phyloP scores from a whole-genome alignment of 2,113 vertebrate species.

The Sinocyclocheilus rhinocerous region DNA sequence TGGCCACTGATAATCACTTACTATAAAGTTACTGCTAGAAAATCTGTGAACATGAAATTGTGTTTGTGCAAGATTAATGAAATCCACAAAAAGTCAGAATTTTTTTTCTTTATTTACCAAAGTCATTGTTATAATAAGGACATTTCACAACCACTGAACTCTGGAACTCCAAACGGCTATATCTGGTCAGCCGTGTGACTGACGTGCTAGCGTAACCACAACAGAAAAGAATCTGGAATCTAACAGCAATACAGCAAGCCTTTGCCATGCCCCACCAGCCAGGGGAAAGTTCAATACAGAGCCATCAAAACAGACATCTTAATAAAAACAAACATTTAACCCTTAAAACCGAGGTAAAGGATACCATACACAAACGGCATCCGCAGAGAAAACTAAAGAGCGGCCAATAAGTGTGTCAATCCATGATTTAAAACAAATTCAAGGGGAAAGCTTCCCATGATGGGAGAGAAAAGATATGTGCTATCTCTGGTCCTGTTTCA shows the following conservation, averaged over 20 bases:
- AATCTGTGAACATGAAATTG: neutral
- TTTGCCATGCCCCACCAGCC: slow-evolving; percentile 14
- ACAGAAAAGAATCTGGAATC: slow-evolving; percentile 41
- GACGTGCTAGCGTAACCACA: slow-evolving; percentile 32
- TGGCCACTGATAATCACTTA: neutral
- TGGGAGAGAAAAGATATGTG: slow-evolving; percentile 20
- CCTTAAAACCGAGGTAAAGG: slow-evolving; percentile 62
- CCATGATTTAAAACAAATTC: slow-evolving; percentile 69
- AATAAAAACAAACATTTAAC: slow-evolving; percentile 55
- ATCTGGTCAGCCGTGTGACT: slow-evolving; percentile 9
- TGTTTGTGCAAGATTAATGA: neutral
- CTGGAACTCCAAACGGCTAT: slow-evolving; percentile 63
- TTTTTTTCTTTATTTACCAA: slow-evolving; percentile 64
- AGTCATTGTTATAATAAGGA: slow-evolving; percentile 69
- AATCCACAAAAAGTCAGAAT: neutral
- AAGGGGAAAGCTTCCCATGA: slow-evolving; percentile 30
- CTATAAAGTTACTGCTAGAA: neutral
- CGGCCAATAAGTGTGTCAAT: slow-evolving; percentile 12
- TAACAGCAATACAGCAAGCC: slow-evolving; percentile 40
- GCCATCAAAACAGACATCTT: slow-evolving; percentile 52
- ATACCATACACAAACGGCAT: slow-evolving; percentile 47
- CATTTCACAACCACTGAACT: slow-evolving; percentile 69
- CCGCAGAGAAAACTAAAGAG: slow-evolving; percentile 48
- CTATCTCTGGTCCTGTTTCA: slow-evolving; percentile 43
- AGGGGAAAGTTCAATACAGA: slow-evolving; percentile 26